phyloP scores from a whole-genome alignment of 92 coral and sea anemone species.

The Montipora capitata region DNA sequence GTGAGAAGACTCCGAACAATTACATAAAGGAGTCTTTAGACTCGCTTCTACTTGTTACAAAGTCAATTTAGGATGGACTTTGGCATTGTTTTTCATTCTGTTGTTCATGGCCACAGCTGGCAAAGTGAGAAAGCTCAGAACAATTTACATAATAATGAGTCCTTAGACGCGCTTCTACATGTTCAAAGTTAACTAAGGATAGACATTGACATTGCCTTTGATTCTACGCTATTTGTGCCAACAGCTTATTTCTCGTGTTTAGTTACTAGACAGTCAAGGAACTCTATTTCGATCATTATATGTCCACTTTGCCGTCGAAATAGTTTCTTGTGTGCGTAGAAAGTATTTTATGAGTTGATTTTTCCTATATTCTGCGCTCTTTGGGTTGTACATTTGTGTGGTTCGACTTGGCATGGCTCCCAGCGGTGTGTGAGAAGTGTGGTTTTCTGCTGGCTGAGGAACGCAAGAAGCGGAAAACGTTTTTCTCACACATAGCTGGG shows the following conservation, averaged over 20 bases:
- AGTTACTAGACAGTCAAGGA: neutral
- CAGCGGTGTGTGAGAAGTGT: conserved; percentile 14
- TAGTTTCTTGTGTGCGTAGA: neutral
- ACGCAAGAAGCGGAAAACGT: no score
- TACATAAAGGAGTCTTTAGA: no score
- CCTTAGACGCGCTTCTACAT: conserved; percentile 39
- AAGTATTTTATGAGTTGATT: neutral
- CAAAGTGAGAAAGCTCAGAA: conserved; percentile 55
- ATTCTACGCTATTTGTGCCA: neutral
- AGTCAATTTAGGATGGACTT: conserved; percentile 38
- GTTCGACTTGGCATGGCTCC: conserved; percentile 36
- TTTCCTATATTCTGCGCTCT: neutral
- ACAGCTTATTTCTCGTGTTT: neutral
- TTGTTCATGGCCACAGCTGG: conserved; percentile 13
- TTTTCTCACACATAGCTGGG: no score
- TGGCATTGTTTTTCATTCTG: neutral
- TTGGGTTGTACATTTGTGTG: neutral
- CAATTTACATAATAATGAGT: conserved; percentile 22
- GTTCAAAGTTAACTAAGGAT: conserved; percentile 24
- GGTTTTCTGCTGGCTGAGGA: no score
- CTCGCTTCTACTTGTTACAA: conserved; percentile 35
- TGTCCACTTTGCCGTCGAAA: neutral
- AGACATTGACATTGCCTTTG: no score
- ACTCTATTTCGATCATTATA: neutral
- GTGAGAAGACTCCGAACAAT: conserved; percentile 33